Conservation (phyloP, 53 echinoderm and acorn worm genomes). For the Antedon mediterranea region DNA sequence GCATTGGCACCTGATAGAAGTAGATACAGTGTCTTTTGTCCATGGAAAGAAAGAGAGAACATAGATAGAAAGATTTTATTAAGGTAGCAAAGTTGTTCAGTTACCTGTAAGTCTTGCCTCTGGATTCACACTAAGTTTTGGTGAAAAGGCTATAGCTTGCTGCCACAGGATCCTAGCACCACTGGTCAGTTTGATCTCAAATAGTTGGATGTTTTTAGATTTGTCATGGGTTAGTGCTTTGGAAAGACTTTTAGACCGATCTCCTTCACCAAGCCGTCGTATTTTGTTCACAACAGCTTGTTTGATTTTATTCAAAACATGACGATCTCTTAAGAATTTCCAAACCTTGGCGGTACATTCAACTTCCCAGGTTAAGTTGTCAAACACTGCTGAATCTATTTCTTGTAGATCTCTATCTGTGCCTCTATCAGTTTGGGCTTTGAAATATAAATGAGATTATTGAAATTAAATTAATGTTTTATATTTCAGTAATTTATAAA, state of each 20-base stretch:
- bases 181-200: constrained; percentile 34
- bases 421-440: constrained; percentile 4
- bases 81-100: no score
- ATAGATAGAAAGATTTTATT: no score
- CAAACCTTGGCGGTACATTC: constrained; percentile 46
- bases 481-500: neutral
- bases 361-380: constrained; percentile 42
- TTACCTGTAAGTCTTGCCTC: constrained; percentile 22
- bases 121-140: constrained; percentile 29
- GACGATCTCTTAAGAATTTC: constrained; percentile 35
- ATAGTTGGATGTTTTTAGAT: constrained; percentile 31
- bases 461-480: neutral
- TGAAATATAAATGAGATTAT: neutral
- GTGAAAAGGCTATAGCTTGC: constrained; percentile 43
- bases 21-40: no score
- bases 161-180: constrained; percentile 41
- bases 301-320: constrained; percentile 22
- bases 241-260: constrained; percentile 21
- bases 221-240: constrained; percentile 23
- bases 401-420: constrained; percentile 12
- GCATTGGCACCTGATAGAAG: no score
- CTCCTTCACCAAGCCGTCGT: constrained; percentile 25
- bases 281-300: constrained; percentile 22
- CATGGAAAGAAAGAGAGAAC: no score
- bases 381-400: constrained; percentile 35